Evolutionary conservation across 2,888 invertebrate species (phyloP), one percentile per base, ranked within the genome.

Genomic region (Neria commutata): DNA sequence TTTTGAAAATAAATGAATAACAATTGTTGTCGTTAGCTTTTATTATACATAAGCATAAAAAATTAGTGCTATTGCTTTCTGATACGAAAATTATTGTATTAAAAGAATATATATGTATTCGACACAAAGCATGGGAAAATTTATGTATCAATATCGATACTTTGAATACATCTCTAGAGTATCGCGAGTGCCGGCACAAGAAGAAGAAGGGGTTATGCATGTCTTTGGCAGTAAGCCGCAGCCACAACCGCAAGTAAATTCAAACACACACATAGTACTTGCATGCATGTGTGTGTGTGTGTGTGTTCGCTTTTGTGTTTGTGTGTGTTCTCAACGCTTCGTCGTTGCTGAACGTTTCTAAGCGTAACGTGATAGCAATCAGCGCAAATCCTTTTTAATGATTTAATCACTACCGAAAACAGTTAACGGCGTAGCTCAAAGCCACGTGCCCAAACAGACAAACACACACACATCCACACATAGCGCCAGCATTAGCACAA

Each of bases 341-440:
- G 14, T 49, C 29, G 16, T 25, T 37, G 10, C 42, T 45, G n/a
- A n/a, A n/a, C n/a, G n/a, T 45, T 26, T 46, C 26, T 11, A 24
- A 1, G 37, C 14, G 16, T 24, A 24, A 1, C 10, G 24, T 5
- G 14, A 47, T 1, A 21, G 49, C 17, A 50, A 50, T 16, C 17
- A n/a, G 11, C 49, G 14, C 49, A 49, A 49, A 49, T 49, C 49
- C 49, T 11, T 16, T 49, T 49, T 49, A 49, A 49, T 49, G 49
- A 49, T 49, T 49, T 26, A 26, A 49, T 49, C 49, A 17, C 10
- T 19, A 29, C 29, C n/a, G n/a, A 37, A 37, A 6, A 14, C 37
- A 37, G 37, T 37, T n/a, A 37, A n/a, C 37, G 8, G 37, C 37
- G 4, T 37, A n/a, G 37, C n/a, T n/a, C n/a, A n/a, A n/a, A n/a